Conservation (phyloP, 2,797 vertebrate species). For the Orestias chungarensis region DNA sequence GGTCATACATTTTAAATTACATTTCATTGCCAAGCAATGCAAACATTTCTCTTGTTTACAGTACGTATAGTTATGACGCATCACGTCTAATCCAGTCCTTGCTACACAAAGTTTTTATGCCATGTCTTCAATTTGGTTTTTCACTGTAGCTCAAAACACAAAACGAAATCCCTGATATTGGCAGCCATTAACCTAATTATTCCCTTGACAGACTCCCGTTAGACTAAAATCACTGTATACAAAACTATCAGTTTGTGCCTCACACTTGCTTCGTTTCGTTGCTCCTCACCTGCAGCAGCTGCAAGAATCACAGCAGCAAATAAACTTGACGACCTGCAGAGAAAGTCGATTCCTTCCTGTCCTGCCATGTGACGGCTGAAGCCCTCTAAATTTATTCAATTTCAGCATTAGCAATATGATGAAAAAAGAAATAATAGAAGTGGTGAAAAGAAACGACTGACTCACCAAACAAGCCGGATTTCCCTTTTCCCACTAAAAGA, state of each 20-base stretch:
- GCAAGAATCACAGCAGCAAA: constrained; percentile 18
- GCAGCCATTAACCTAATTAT: neutral
- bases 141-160: neutral
- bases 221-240: constrained; percentile 10
- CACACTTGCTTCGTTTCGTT: constrained; percentile 12
- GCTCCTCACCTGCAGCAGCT: constrained; percentile 15
- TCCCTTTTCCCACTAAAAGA: neutral
- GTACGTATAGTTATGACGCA: neutral
- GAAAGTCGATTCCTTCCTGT: constrained; percentile 34
- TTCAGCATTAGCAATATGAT: neutral
- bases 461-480: neutral
- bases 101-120: neutral
- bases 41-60: neutral
- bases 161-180: neutral
- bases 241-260: constrained; percentile 14
- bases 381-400: constrained; percentile 9
- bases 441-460: neutral
- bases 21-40: neutral
- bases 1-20: neutral
- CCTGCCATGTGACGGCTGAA: constrained; percentile 10
- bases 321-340: constrained; percentile 29
- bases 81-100: neutral
- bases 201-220: constrained; percentile 17
- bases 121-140: neutral
- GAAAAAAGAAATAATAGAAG: neutral